Conservation (phyloP, 2,888 invertebrate genomes). For the Penaeus monodon region DNA sequence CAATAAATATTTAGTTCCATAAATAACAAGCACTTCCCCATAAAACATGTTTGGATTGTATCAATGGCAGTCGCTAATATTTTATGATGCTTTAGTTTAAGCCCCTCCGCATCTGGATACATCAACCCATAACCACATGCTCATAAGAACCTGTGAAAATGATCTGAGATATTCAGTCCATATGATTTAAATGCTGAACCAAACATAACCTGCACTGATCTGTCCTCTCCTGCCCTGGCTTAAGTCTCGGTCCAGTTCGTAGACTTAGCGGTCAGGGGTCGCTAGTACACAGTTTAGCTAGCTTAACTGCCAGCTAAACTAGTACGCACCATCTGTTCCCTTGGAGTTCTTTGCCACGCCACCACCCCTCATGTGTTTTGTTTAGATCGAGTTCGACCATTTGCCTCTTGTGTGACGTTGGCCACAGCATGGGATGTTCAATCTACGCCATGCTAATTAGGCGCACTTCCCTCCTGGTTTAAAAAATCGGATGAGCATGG, state of each 20-base stretch:
- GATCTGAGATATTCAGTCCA: not conserved
- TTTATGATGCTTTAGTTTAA: not conserved
- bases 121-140: constrained; percentile 14
- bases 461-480: too few species aligned
- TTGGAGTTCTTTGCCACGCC: constrained; percentile 23
- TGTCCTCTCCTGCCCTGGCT: constrained; percentile 53
- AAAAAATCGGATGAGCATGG: too few species aligned
- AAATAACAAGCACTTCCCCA: not conserved
- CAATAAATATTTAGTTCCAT: too few species aligned
- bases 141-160: constrained; percentile 6
- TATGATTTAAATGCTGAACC: too few species aligned
- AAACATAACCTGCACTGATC: constrained; percentile 26
- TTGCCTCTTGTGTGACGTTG: not conserved
- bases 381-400: not conserved
- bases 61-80: constrained; percentile 1
- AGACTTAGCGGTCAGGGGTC: constrained; percentile 54
- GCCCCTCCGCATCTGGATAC: not conserved
- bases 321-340: constrained; percentile 17
- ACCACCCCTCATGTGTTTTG: not conserved
- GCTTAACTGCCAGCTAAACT: constrained; percentile 38
- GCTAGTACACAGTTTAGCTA: constrained; percentile 59
- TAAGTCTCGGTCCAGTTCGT: constrained; percentile 54
- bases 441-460: too few species aligned
- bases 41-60: constrained; percentile 20
- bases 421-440: too few species aligned